Evolutionary conservation across 2,888 invertebrate genomes (phyloP), one percentile per base, ranked within the genome.

Genomic region (Mythimna impura): DNA sequence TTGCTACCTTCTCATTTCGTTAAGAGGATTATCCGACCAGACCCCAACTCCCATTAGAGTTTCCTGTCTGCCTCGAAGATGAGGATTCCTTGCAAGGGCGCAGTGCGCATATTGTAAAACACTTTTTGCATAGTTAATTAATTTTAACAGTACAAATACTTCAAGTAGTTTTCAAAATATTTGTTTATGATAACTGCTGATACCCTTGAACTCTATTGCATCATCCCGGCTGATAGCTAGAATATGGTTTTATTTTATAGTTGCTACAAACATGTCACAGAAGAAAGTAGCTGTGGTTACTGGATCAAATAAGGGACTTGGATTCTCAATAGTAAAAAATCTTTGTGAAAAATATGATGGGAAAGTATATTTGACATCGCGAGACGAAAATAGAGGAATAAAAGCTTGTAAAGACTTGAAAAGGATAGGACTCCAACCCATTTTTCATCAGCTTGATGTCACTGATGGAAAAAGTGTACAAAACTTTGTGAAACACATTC

Each of bases 231-330:
- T 62, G 65, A 43, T 77, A 77, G 30, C 34, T 8, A 36, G 4
- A 73, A 1, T 22, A 40, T 12, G 36, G 20, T 55, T 64, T 30
- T 22, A 65, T 76, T 64, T 62, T 63, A 55, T n/a, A 65, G 64
- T 55, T 71, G 6, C 25, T 2, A n/a, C 50, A 43, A 78, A 67
- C 34, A 93, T 93, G 93, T 76, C 88, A 3, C 60, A 68, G 61
- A 88, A 82, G 54, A 93, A 92, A 89, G 87, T 95, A 69, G 95
- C 94, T 3, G 78, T 96, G 2, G 97, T 98, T 50, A 98, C 98
- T 6, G 98, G 98, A n/a, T 95, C 97, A 9, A 98, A 98, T 89
- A 98, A 98, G 92, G 98, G 98, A 0, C 97, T 98, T 64, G 98
- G 98, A 8, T 97, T 95, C 86, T 97, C 96, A 2, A 97, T 97